Evolutionary conservation across 2,113 vertebrate species (phyloP).

Genomic region (Mugil cephalus): DNA sequence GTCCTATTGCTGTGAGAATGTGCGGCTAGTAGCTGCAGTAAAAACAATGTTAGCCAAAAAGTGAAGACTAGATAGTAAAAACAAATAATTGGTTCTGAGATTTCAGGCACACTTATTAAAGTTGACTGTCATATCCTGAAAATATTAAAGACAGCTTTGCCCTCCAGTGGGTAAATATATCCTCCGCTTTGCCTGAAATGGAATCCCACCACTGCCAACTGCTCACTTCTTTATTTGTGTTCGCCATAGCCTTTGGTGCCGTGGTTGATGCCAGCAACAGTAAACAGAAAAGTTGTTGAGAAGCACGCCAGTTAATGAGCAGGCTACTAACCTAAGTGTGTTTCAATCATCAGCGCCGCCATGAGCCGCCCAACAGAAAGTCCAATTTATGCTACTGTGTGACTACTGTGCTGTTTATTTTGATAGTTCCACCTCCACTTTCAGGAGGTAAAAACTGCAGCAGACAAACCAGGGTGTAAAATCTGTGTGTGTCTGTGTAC

Average conservation of each 20-base stretch:
- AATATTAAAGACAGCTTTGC: slow-evolving; percentile 42
- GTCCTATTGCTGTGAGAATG: too few relatives aligned
- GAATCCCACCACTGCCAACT: slow-evolving; percentile 47
- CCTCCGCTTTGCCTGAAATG: slow-evolving; percentile 49
- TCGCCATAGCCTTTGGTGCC: slow-evolving; percentile 38
- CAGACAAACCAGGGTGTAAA: background rate
- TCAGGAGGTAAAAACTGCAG: slow-evolving; percentile 20
- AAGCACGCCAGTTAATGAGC: slow-evolving; percentile 54
- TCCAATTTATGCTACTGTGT: slow-evolving; percentile 16
- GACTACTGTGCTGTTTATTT: background rate
- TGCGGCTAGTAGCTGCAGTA: too few relatives aligned
- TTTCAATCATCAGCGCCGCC: slow-evolving; percentile 19
- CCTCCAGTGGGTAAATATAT: slow-evolving; percentile 37
- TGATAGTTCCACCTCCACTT: slow-evolving; percentile 9
- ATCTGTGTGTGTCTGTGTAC: background rate
- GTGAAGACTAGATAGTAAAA: too few relatives aligned
- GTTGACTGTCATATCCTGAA: slow-evolving; percentile 37
- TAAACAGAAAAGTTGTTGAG: slow-evolving; percentile 41
- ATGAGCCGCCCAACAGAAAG: background rate
- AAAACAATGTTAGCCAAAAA: too few relatives aligned
- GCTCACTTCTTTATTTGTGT: slow-evolving; percentile 53
- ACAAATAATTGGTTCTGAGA: too few relatives aligned
- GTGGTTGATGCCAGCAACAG: slow-evolving; percentile 42
- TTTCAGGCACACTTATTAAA: slow-evolving; percentile 39
- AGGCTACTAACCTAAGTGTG: slow-evolving; percentile 26